Evolutionary conservation across 1,140 invertebrate genomes (phyloP).

Genomic region (Achroia grisella): DNA sequence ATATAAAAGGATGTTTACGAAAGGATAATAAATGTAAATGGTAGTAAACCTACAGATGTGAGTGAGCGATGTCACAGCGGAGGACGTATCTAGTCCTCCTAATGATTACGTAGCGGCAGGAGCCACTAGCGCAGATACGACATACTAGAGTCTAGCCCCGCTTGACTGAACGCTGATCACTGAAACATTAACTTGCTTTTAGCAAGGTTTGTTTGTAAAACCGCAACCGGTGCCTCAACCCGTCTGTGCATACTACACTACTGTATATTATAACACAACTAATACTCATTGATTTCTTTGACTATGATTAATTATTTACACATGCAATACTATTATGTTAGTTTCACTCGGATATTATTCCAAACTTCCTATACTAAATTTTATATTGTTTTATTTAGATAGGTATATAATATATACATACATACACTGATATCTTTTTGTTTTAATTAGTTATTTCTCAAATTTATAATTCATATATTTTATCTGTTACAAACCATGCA

Average conservation of each 20-base stretch:
- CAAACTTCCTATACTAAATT: no score
- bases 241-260: slow-evolving; percentile 38
- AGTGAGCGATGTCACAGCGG: slow-evolving; percentile 58
- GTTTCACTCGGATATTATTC: no score
- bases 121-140: slow-evolving; percentile 34
- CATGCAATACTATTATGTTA: no score
- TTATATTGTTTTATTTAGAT: no score
- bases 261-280: slow-evolving; percentile 1
- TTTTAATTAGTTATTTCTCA: no score
- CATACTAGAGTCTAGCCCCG: slow-evolving; percentile 62
- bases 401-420: no score
- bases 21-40: not conserved
- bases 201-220: slow-evolving; percentile 31
- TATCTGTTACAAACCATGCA: no score
- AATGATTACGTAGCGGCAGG: slow-evolving; percentile 30
- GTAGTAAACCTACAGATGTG: slow-evolving; percentile 57
- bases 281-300: not conserved
- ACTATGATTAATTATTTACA: no score
- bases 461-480: no score
- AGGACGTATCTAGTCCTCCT: slow-evolving; percentile 55
- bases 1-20: not conserved
- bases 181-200: slow-evolving; percentile 66
- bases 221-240: slow-evolving; percentile 34
- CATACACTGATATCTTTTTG: no score
- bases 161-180: slow-evolving; percentile 61